phyloP scores from a whole-genome alignment of 2,888 invertebrate genomes.

The Leptothorax acervorum region DNA sequence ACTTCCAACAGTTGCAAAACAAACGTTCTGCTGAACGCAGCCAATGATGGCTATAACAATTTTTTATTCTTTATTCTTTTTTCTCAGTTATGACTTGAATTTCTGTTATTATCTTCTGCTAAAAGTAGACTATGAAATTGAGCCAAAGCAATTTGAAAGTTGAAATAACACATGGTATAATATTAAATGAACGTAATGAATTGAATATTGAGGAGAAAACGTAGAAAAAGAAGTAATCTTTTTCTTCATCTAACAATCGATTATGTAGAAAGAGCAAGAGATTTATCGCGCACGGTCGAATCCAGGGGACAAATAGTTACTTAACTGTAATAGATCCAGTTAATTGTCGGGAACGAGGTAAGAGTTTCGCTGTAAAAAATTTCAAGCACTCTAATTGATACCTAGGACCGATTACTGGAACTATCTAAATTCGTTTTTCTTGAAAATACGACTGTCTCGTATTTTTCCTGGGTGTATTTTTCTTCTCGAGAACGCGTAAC shows the following conservation, averaged over 20 bases:
- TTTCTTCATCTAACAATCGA: constrained; percentile 7
- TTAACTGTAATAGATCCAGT: constrained; percentile 21
- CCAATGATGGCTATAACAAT: not conserved
- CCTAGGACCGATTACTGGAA: constrained; percentile 30
- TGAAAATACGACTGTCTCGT: constrained; percentile 18
- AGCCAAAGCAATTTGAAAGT: not conserved
- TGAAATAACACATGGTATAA: not conserved
- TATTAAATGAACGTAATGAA: not conserved
- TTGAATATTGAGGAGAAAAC: not conserved
- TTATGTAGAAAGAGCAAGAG: constrained; percentile 1
- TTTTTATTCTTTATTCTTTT: not conserved
- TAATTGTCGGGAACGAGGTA: not conserved
- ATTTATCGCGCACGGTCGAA: constrained; percentile 27
- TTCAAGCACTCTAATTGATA: not conserved
- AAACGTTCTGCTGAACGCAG: too few species aligned
- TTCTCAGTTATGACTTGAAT: not conserved
- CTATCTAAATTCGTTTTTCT: constrained; percentile 21
- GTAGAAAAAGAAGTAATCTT: not conserved
- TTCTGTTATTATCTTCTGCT: not conserved
- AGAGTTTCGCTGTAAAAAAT: not conserved
- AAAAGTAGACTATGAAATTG: not conserved
- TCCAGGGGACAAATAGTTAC: constrained; percentile 30
- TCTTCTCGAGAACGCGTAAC: constrained; percentile 13
- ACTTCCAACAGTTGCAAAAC: too few species aligned
- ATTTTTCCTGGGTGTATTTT: constrained; percentile 9